These are phyloP conservation scores for Diadegma fenestrale DNA, from an alignment of 2,888 invertebrate genomes.

Conservation along the genomic window DNA sequence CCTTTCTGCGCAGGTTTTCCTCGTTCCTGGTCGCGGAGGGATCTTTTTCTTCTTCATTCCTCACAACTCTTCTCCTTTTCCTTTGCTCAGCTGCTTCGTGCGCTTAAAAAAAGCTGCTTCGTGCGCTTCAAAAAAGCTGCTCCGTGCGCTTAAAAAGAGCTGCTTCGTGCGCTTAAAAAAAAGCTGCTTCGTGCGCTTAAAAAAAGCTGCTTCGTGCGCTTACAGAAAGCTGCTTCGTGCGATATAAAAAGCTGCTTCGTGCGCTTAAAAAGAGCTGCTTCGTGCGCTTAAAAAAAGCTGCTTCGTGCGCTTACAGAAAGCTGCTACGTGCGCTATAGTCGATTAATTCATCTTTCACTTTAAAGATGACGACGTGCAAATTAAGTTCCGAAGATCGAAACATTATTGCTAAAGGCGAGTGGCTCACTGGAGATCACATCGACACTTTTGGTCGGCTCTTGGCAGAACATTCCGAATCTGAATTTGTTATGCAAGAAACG, in stretches of 20 bases:
- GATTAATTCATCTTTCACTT: background rate
- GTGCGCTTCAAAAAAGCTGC: background rate
- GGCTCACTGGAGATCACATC: constrained; percentile 11
- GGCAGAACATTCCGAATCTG: constrained; percentile 13
- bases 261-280: background rate
- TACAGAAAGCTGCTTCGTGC: background rate
- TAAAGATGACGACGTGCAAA: background rate
- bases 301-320: background rate
- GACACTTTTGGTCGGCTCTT: too few relatives aligned
- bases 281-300: too few relatives aligned
- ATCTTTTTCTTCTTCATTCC: background rate
- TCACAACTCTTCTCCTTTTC: background rate
- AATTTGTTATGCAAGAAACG: constrained; percentile 33
- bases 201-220: too few relatives aligned
- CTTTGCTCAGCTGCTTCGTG: background rate
- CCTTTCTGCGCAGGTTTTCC: too few relatives aligned
- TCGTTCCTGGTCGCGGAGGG: too few relatives aligned
- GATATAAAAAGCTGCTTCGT: background rate
- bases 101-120: too few relatives aligned
- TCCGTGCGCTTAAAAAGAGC: too few relatives aligned
- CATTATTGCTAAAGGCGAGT: constrained; percentile 10
- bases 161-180: background rate
- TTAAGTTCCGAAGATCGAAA: background rate
- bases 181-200: too few relatives aligned
- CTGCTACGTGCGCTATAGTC: background rate